phyloP scores from a whole-genome alignment of 2,113 vertebrate species.

The Tricholaema leucomelas region DNA sequence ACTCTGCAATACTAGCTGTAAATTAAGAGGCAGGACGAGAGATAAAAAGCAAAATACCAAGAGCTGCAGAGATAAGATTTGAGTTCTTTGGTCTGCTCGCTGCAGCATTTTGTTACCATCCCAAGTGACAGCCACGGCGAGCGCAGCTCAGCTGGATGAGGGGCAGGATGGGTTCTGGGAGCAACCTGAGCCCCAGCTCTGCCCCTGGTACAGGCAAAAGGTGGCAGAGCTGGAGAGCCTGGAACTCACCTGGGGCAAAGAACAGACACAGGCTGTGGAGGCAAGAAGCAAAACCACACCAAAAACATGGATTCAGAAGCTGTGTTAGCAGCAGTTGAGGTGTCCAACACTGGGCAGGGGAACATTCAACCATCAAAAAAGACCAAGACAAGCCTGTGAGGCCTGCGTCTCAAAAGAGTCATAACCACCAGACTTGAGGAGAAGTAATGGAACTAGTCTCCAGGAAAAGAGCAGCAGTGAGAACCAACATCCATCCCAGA shows the following conservation, averaged over 20 bases:
- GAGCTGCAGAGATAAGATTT: not conserved
- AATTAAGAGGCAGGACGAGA: not conserved
- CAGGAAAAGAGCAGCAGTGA: not conserved
- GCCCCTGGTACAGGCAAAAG: not conserved
- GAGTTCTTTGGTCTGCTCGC: not conserved
- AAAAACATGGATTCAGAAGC: fast-evolving
- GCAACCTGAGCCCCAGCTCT: not conserved
- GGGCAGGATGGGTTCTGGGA: not conserved
- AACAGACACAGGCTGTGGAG: not conserved
- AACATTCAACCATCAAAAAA: fast-evolving
- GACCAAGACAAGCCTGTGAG: not conserved
- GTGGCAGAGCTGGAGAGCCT: not conserved
- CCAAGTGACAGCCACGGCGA: not conserved
- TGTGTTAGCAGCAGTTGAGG: not conserved
- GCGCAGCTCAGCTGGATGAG: fast-evolving
- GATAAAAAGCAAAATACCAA: not conserved
- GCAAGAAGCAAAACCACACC: not conserved
- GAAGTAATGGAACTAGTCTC: not conserved
- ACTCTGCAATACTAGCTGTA: not conserved
- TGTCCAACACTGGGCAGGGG: fast-evolving
- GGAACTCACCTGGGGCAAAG: fast-evolving
- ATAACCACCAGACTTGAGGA: not conserved
- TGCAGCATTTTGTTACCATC: fast-evolving
- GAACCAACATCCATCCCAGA: too few relatives aligned
- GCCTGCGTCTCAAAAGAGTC: not conserved